Conservation (phyloP, 2,113 vertebrate genomes). For the Rhea americana region DNA sequence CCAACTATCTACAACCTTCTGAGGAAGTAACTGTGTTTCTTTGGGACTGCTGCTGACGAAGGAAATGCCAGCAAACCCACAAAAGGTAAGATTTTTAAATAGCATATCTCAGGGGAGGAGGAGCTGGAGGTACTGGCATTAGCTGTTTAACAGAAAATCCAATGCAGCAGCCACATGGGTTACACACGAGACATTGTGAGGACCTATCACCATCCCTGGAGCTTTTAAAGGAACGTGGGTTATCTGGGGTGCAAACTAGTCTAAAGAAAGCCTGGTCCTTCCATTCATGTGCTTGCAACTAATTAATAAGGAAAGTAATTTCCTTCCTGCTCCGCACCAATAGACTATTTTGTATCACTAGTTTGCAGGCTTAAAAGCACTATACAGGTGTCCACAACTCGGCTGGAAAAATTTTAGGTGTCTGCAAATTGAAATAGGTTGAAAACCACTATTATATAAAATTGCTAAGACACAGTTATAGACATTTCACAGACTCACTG, state of each 20-base stretch:
- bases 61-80: neutral
- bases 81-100: neutral
- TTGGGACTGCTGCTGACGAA: fast-evolving
- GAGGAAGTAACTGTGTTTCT: neutral
- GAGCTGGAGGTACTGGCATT: neutral
- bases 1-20: neutral
- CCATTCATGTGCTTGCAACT: neutral
- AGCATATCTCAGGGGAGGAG: neutral
- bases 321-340: neutral
- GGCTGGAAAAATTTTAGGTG: neutral
- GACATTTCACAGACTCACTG: neutral
- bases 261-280: neutral
- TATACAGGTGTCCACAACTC: neutral
- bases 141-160: neutral
- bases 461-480: neutral
- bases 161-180: neutral
- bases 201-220: neutral
- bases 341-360: neutral
- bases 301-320: neutral
- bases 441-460: slow-evolving; percentile 16
- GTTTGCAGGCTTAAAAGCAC: slow-evolving; percentile 2
- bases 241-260: neutral
- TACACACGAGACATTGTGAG: neutral
- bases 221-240: neutral
- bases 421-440: slow-evolving; percentile 11